Evolutionary conservation across 2,113 vertebrate genomes (phyloP).

Genomic region (Melanerpes aurifrons): DNA sequence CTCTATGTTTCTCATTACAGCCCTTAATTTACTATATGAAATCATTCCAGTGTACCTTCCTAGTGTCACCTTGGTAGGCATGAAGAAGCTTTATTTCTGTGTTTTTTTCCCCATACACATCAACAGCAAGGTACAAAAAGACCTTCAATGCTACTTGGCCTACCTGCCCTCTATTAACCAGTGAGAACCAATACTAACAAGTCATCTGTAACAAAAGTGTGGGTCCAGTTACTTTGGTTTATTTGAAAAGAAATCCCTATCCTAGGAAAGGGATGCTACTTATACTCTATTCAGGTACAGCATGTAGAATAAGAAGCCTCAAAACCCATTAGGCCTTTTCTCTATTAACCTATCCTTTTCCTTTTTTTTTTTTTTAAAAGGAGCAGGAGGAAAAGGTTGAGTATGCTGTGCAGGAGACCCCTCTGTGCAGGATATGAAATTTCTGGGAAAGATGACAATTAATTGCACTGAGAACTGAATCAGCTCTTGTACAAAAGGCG

Average conservation of each 20-base stretch:
- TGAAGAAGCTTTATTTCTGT: background rate
- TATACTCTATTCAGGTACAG: background rate
- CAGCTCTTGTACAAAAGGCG: background rate
- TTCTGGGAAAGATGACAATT: background rate
- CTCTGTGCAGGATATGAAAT: background rate
- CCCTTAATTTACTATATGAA: background rate
- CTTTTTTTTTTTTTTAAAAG: background rate
- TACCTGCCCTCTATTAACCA: background rate
- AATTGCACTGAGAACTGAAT: constrained; percentile 4
- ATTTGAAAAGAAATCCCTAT: background rate
- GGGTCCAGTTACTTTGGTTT: background rate
- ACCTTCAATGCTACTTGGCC: background rate
- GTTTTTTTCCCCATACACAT: background rate
- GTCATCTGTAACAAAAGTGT: background rate
- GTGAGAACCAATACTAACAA: background rate
- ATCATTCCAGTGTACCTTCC: background rate
- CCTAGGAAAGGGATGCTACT: background rate
- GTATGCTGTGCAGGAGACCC: background rate
- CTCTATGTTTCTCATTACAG: background rate
- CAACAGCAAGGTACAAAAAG: background rate
- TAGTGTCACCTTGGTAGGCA: background rate
- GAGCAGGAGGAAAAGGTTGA: background rate
- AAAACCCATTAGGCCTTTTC: background rate
- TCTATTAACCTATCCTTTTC: background rate
- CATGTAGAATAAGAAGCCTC: background rate